Base-by-base conservation (phyloP, 2,797 vertebrate species). In the Sparus aurata region DNA sequence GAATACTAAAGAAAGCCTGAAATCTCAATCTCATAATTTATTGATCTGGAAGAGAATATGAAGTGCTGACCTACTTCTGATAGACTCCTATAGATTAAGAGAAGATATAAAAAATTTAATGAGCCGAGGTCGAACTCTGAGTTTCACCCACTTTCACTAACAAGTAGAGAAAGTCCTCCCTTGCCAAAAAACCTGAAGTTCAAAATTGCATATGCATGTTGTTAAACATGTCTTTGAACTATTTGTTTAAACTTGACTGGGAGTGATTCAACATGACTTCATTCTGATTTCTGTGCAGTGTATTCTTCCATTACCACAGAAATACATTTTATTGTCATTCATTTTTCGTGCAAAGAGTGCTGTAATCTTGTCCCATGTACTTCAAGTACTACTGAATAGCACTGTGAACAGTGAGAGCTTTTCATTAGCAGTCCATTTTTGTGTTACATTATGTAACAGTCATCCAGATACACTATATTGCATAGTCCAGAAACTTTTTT, bases 1-100 rank as follows among this genome's bases (percentile, higher is more conserved):
- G 34, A 75, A 78, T 22, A 41, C 58, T 7, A 62, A 50, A 13
- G 17, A 81, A 70, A 72, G 49, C 5, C n/a, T 50, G 61, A 77
- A 75, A 83, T 77, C 22, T 34, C 69, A 61, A 46, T 57, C 2
- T 84, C 54, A 83, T 89, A 0, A 84, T 79, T 85, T 84, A 87
- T 66, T 87, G 13, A 80, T 83, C 45, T 41, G 59, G 53, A 71
- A 61, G 47, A 1, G 59, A 69, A 27, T 77, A 47, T 45, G 12
- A 53, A 72, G 34, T 27, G n/a, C 12, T 1, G 70, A 70, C 67
- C 73, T 22, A 58, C 68, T 83, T 77, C 34, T 65, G 30, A 68
- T 16, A 64, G 25, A 76, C 22, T 50, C 62, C 54, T 49, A 69
- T 17, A 69, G 65, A 77, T 71, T 52, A 66, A 58, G 65, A 68